Conservation (phyloP, 2,888 invertebrate genomes). For the Syrphus vitripennis region DNA sequence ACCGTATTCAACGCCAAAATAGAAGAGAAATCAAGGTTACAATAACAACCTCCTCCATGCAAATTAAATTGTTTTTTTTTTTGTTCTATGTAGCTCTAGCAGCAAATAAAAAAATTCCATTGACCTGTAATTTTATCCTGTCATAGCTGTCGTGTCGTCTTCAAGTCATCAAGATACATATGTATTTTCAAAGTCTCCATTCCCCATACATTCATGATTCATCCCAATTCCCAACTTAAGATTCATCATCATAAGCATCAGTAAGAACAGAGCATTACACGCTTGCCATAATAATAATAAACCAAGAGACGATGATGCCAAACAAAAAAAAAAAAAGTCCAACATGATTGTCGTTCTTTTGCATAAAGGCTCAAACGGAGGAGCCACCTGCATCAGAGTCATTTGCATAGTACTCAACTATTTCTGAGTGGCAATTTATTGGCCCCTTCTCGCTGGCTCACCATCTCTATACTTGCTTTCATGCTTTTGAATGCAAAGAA, state of each 20-base stretch:
- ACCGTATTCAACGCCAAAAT: not conserved
- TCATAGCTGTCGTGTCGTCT: not conserved
- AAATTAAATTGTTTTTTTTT: slow-evolving; percentile 45
- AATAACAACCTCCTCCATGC: slow-evolving; percentile 36
- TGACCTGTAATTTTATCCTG: slow-evolving; percentile 61
- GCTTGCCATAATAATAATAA: slow-evolving; percentile 40
- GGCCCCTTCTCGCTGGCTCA: slow-evolving; percentile 7
- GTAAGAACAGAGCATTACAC: slow-evolving; percentile 12
- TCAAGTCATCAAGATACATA: slow-evolving; percentile 29
- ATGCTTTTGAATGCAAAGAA: not conserved
- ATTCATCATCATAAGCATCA: slow-evolving; percentile 35
- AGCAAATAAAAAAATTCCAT: slow-evolving; percentile 34
- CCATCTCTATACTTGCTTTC: no score
- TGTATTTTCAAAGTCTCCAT: slow-evolving; percentile 8
- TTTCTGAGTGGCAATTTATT: slow-evolving; percentile 71
- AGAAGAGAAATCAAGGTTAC: slow-evolving; percentile 23
- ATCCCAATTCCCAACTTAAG: slow-evolving; percentile 7
- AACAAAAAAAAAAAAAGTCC: no score
- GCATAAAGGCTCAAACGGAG: slow-evolving; percentile 40
- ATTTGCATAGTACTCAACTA: slow-evolving; percentile 71
- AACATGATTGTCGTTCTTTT: slow-evolving; percentile 52
- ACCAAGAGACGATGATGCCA: slow-evolving; percentile 33
- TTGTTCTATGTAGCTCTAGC: not conserved
- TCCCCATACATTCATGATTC: slow-evolving; percentile 22
- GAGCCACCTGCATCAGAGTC: slow-evolving; percentile 70